phyloP scores from a whole-genome alignment of 2,113 vertebrate genomes.

The Aphyosemion australe region DNA sequence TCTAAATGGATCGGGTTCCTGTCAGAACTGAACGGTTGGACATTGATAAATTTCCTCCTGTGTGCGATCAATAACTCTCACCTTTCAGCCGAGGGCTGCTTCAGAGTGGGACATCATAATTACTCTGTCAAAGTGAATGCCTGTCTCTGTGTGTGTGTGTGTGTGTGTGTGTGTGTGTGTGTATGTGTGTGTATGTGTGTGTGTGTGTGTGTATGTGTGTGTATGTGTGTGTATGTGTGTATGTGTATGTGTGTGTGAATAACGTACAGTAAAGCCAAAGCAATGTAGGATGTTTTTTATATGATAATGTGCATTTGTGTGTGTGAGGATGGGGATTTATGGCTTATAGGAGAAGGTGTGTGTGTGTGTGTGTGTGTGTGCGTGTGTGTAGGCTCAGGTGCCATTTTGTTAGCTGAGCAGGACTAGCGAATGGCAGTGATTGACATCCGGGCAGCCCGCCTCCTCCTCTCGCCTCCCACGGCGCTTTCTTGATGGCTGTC shows the following conservation, averaged over 20 bases:
- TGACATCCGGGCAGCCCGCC: conserved; percentile 83
- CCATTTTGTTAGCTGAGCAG: conserved; percentile 68
- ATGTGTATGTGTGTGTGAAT: conserved; percentile 27
- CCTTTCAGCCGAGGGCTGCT: conserved; percentile 78
- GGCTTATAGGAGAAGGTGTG: conserved; percentile 41
- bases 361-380: conserved; percentile 28
- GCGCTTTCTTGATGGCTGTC: conserved; percentile 76
- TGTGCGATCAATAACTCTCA: conserved; percentile 91
- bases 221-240: conserved; percentile 28
- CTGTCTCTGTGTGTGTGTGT: conserved; percentile 52
- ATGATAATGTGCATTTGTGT: conserved; percentile 28
- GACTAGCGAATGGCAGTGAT: conserved; percentile 73
- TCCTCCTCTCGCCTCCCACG: conserved; percentile 75
- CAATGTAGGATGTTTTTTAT: conserved; percentile 13
- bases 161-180: conserved; percentile 34
- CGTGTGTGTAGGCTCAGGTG: conserved; percentile 67
- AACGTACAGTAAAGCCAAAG: conserved; percentile 18
- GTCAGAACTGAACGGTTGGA: conserved; percentile 80
- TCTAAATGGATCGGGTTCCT: conserved; percentile 82
- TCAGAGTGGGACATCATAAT: conserved; percentile 87
- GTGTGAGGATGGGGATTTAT: conserved; percentile 53
- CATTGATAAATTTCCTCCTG: conserved; percentile 96
- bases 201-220: conserved; percentile 17
- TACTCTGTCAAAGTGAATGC: conserved; percentile 92
- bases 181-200: conserved; percentile 13